Evolutionary conservation across 2,113 vertebrate species (phyloP), one percentile per base, ranked within the genome.

Genomic region (Python bivittatus): DNA sequence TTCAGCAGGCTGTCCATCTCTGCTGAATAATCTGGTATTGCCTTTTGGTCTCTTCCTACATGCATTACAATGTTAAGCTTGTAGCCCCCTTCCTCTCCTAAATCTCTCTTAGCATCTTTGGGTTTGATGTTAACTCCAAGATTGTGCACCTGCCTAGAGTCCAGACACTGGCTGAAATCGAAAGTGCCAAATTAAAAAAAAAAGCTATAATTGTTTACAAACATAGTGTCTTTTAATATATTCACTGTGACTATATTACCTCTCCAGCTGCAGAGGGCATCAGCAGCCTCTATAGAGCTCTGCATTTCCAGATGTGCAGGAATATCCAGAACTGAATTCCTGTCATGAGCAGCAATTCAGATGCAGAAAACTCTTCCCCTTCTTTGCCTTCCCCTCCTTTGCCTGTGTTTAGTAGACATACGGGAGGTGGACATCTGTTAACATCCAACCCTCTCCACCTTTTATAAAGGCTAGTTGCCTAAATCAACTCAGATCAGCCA

Each of bases 1-100:
- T 99, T 99, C 98, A 99, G 99, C 98, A 99, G 99, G 98, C 99
- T 99, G 94, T 99, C 99, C 96, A 99, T 99, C 98, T 99, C 99
- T 2, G 99, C 99, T 20, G 99, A 99, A 96, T 99, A 99, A 98
- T 97, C 92, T 97, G 96, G 97, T 95, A 95, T 96, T 90, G 93
- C n/a, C 48, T 96, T 61, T 90, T 84, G 95, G 89, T 84, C 56
- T 85, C 84, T 92, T 92, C 83, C 85, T 83, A 84, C 88, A 89
- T 91, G 89, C 10, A 83, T 96, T 94, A 97, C 10, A 90, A 97
- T 97, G 92, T 97, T 98, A 98, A 98, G 97, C 97, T 98, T 97
- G 88, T 92, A 97, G 11, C 54, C 17, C 42, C 42, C 83, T 48
- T 4, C 83, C 85, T 54, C 88, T 54, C 83, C 44, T 15, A 1